Evolutionary conservation across 1,140 invertebrate species (phyloP).

Genomic region (Diorhabda carinulata): DNA sequence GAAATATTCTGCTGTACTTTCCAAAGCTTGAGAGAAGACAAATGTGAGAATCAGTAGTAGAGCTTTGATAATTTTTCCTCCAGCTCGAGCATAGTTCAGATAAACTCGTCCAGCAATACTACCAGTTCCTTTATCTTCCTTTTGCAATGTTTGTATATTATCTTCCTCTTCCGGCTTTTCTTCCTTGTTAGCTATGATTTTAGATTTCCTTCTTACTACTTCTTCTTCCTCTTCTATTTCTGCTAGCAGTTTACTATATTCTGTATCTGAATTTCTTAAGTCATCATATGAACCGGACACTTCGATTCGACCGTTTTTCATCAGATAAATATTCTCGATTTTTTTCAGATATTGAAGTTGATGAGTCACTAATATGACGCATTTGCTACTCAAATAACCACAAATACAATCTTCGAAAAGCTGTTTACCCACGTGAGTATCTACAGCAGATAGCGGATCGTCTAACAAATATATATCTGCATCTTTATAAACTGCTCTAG

Average conservation of each 20-base stretch:
- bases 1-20: constrained; percentile 43
- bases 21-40: constrained; percentile 14
- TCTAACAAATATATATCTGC: constrained; percentile 69
- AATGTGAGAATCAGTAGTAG: constrained; percentile 17
- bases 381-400: constrained; percentile 65
- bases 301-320: constrained; percentile 58
- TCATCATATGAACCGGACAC: constrained; percentile 60
- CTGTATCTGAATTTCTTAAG: constrained; percentile 57
- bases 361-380: constrained; percentile 78
- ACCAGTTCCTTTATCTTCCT: constrained; percentile 49
- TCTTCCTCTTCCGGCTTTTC: not conserved
- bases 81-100: constrained; percentile 59
- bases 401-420: constrained; percentile 66
- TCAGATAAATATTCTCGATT: constrained; percentile 64
- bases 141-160: constrained; percentile 2
- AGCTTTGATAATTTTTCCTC: constrained; percentile 47
- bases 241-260: constrained; percentile 59
- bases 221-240: constrained; percentile 13
- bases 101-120: constrained; percentile 57
- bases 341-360: constrained; percentile 80
- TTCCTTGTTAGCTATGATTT: constrained; percentile 14
- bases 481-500: too few species aligned
- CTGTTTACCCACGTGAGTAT: constrained; percentile 51
- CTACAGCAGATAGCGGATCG: constrained; percentile 74
- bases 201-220: constrained; percentile 10